These are phyloP conservation scores for Gymnoscelis rufifasciata DNA, from an alignment of 2,888 invertebrate species.

Conservation along the genomic window DNA sequence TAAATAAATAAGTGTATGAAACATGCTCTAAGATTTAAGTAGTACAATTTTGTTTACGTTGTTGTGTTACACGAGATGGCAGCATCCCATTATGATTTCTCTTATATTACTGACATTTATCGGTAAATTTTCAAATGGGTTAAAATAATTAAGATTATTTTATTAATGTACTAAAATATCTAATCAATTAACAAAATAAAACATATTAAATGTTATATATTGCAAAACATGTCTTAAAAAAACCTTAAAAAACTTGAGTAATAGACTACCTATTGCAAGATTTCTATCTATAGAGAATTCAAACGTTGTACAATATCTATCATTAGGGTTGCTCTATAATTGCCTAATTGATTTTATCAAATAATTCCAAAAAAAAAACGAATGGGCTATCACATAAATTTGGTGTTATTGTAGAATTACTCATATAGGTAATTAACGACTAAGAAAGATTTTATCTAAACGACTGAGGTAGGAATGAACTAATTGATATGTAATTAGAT, in stretches of 20 bases:
- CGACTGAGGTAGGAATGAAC: constrained; percentile 9
- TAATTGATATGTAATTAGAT: constrained; percentile 13
- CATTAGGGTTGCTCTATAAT: neutral
- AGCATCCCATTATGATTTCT: constrained; percentile 11
- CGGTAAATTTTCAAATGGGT: no score
- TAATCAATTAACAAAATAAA: neutral
- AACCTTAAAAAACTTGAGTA: no score
- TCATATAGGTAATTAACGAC: constrained; percentile 5
- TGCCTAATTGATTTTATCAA: no score
- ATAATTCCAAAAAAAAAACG: neutral
- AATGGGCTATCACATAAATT: constrained; percentile 1
- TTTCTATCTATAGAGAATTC: neutral
- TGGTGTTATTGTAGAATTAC: constrained; percentile 13
- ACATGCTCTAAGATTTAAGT: constrained; percentile 22
- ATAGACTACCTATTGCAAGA: neutral
- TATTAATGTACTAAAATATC: neutral
- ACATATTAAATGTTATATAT: no score
- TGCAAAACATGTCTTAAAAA: no score
- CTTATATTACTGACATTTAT: no score
- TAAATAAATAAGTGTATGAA: neutral
- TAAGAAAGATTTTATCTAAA: constrained; percentile 10
- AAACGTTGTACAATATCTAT: neutral
- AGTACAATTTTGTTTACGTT: constrained; percentile 27
- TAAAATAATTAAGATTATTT: no score
- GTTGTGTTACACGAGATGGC: constrained; percentile 11